Evolutionary conservation across 2,797 vertebrate species (phyloP), one percentile per base, ranked within the genome.

Genomic region (Oreonectes daqikongensis): DNA sequence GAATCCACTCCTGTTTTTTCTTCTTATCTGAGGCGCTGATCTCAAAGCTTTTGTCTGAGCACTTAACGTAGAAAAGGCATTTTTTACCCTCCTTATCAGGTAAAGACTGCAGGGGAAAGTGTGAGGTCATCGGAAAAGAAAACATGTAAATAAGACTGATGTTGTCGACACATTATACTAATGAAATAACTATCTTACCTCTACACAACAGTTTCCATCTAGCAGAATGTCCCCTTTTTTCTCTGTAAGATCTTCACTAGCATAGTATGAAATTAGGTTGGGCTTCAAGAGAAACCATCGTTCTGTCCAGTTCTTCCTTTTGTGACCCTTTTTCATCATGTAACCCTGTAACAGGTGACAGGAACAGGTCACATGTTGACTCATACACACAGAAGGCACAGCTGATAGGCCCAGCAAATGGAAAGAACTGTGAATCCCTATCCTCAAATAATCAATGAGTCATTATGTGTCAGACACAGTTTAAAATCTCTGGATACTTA

Each of bases 1-100:
- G 97, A 85, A 99, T 96, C 97, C 97, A 99, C 81, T 99, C 97
- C 85, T 98, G 98, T 78, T 95, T 98, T 91, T 97, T 99, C 92
- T 98, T 99, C 87, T 97, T 98, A 89, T 99, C 97, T 0, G 97
- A 97, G 2, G 93, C 97, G 57, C 94, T 98, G 88, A 99, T 97
- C 88, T 99, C 98, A 88, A 96, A 99, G 81, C 92, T 95, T 88
- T 98, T 99, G 20, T 94, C 94, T 3, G 93, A 90, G 57, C 95
- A 96, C 82, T 95, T 98, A 86, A 99, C 92, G 79, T 95, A 91
- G 83, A 99, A 95, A 77, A 99, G 96, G 59, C 97, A 99, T 83
- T 97, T 99, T 87, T 95, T 98, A 44, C 96, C 98, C 59, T 99
- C 98, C 91, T 95, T 98, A 81, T 99, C 98, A 76, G 93, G 93